A percentile compares a stretch with the other conserved stretches of the same genome.
Conservation (phyloP, 2,888 invertebrate genomes). For the Adineta ricciae region DNA sequence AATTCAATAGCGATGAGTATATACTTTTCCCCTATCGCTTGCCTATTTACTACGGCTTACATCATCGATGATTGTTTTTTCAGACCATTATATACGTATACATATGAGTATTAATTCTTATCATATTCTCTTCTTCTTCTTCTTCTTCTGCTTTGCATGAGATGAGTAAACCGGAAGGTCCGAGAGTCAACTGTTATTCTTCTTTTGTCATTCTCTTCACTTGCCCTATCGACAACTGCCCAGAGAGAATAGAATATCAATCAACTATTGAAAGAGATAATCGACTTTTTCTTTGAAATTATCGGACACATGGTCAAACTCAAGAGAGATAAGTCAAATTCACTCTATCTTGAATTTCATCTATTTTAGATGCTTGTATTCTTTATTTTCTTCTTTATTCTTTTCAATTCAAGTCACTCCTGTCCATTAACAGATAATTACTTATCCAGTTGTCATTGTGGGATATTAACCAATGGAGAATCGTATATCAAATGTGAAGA, state of each 20-base stretch:
- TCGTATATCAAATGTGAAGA: not conserved
- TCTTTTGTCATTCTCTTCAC: not conserved
- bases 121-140: not conserved
- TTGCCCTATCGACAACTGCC: not conserved
- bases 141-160: not conserved
- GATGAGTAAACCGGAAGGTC: not conserved
- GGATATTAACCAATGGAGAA: not conserved
- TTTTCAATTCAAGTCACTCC: not conserved
- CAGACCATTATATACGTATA: not conserved
- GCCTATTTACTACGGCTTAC: not conserved
- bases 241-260: not conserved
- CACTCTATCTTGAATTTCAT: too few relatives aligned
- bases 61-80: not conserved
- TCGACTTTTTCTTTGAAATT: not conserved
- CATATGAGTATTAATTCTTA: not conserved
- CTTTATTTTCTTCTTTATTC: not conserved
- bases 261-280: not conserved
- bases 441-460: slow-evolving; percentile 10
- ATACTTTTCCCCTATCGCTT: not conserved
- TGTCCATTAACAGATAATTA: slow-evolving; percentile 21
- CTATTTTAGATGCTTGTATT: not conserved
- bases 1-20: not conserved
- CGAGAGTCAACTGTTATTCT: not conserved
- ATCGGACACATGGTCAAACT: not conserved
- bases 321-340: not conserved